Percentiles rank a stretch among this genome's conserved stretches.
Conservation (phyloP, 2,113 vertebrate genomes). For the Equus przewalskii region DNA sequence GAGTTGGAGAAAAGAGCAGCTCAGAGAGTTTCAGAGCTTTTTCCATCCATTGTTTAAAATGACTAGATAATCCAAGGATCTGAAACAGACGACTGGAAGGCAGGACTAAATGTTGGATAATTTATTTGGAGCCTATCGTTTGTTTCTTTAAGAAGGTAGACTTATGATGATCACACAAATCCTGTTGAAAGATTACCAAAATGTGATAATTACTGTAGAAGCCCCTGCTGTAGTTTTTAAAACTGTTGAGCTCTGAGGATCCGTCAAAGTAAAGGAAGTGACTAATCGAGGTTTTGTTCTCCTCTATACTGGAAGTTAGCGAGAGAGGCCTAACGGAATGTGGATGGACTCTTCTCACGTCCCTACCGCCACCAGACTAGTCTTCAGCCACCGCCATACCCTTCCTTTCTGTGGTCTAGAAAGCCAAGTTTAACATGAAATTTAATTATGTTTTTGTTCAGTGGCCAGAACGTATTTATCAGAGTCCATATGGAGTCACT, state of each 20-base stretch:
- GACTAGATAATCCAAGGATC: not conserved
- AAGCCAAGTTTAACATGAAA: not conserved
- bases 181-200: not conserved
- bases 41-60: not conserved
- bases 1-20: not conserved
- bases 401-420: not conserved
- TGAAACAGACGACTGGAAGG: not conserved
- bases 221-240: not conserved
- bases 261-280: constrained; percentile 6
- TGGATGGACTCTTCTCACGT: not conserved
- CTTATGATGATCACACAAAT: not conserved
- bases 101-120: not conserved
- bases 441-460: constrained; percentile 71
- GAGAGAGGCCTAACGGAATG: not conserved
- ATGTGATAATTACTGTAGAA: not conserved
- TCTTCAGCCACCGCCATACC: not conserved
- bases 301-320: not conserved
- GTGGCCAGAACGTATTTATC: constrained; percentile 95
- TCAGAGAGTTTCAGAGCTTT: not conserved
- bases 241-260: not conserved
- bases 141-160: not conserved
- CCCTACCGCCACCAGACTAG: not conserved
- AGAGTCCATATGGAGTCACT: constrained; percentile 89
- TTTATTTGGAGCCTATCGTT: not conserved
- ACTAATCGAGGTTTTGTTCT: not conserved